Conservation (phyloP, 2,797 vertebrate species). For the Taeniopygia guttata region DNA sequence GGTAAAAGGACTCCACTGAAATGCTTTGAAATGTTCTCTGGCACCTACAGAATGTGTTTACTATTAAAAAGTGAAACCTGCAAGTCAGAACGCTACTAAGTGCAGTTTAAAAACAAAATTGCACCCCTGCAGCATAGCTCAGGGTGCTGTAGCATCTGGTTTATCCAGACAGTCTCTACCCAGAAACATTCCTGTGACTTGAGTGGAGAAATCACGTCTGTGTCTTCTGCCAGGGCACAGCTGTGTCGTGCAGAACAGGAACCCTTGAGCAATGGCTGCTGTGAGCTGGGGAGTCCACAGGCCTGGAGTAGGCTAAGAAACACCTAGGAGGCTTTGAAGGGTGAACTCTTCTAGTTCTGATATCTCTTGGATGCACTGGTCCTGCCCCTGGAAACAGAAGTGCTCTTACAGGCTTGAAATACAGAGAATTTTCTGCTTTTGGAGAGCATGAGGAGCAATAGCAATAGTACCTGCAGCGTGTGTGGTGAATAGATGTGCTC, state of each 20-base stretch:
- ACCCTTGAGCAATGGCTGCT: fast-evolving
- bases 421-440: not conserved
- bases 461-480: not conserved
- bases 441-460: not conserved
- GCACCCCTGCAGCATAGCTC: constrained; percentile 11
- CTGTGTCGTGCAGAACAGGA: not conserved
- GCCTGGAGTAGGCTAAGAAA: not conserved
- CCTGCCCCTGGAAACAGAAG: not conserved
- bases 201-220: not conserved
- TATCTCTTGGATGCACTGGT: not conserved
- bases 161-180: not conserved
- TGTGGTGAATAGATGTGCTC: fast-evolving
- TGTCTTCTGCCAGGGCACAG: not conserved
- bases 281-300: no score
- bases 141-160: constrained; percentile 16
- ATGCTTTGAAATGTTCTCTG: constrained; percentile 63
- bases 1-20: constrained; percentile 61
- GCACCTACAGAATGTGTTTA: constrained; percentile 63
- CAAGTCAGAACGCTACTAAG: constrained; percentile 56
- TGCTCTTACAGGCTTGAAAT: not conserved
- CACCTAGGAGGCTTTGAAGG: not conserved
- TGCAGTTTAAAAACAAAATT: constrained; percentile 47
- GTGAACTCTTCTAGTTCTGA: not conserved
- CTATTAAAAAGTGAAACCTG: constrained; percentile 65
- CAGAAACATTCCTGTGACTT: not conserved